phyloP scores from a whole-genome alignment of 2,797 vertebrate species.

The Cirrhinus molitorella region DNA sequence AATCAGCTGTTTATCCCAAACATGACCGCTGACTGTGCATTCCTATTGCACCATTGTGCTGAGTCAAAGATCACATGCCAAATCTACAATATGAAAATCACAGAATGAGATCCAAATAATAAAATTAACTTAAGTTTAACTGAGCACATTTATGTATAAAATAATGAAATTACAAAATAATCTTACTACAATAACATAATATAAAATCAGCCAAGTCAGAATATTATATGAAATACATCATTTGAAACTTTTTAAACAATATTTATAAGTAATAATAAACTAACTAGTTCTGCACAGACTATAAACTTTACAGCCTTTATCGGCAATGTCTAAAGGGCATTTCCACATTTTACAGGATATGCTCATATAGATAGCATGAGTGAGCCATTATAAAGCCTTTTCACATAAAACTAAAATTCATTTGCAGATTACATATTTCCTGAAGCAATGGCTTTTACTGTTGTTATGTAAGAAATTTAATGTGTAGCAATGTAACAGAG shows the following conservation, averaged over 20 bases:
- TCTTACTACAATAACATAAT: neutral
- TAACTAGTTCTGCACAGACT: neutral
- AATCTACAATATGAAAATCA: neutral
- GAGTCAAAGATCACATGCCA: constrained; percentile 7
- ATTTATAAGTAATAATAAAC: too few relatives aligned
- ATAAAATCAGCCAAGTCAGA: too few relatives aligned
- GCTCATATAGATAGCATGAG: neutral
- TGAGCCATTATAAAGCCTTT: neutral
- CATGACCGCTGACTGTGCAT: neutral
- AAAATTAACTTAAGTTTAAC: neutral
- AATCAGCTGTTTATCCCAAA: neutral
- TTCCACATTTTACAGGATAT: neutral
- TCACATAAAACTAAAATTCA: neutral
- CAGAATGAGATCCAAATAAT: neutral
- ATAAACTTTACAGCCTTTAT: constrained; percentile 10
- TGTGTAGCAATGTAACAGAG: neutral
- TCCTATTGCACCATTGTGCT: neutral
- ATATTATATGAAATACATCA: too few relatives aligned
- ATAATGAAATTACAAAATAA: neutral
- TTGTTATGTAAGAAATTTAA: neutral
- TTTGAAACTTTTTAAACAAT: too few relatives aligned
- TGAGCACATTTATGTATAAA: neutral
- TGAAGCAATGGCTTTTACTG: neutral
- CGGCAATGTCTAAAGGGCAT: neutral
- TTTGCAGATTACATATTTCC: neutral